Percentiles rank a stretch among this genome's conserved stretches.
phyloP scores from a whole-genome alignment of 1,140 invertebrate species.

The Cyphomyrmex costatus region DNA sequence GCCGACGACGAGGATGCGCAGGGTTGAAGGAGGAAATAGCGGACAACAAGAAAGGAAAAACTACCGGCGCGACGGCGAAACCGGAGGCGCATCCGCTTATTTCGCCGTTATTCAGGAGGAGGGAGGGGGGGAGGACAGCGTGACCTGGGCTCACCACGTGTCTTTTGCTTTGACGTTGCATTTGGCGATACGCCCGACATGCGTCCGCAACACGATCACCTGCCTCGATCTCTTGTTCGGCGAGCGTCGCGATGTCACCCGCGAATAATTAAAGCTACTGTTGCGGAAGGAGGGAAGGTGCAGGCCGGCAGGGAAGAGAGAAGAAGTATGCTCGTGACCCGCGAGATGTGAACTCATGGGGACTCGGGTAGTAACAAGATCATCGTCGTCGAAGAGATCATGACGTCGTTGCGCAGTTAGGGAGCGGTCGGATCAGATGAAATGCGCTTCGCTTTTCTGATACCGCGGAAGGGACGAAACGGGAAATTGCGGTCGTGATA shows the following conservation, averaged over 20 bases:
- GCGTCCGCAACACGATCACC: slow-evolving; percentile 28
- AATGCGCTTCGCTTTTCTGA: too few species aligned
- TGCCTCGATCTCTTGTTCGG: neutral
- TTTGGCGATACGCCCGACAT: slow-evolving; percentile 7
- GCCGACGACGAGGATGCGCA: slow-evolving; percentile 46
- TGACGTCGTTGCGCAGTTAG: neutral
- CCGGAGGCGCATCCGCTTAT: slow-evolving; percentile 17
- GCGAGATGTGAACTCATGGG: neutral
- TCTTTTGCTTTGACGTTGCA: slow-evolving; percentile 18
- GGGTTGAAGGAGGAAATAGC: neutral
- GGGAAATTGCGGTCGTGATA: neutral
- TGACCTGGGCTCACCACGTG: slow-evolving; percentile 51
- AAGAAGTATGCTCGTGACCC: neutral
- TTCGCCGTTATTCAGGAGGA: neutral
- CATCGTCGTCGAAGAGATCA: neutral
- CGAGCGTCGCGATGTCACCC: neutral
- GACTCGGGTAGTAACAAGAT: slow-evolving; percentile 14
- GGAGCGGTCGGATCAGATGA: neutral
- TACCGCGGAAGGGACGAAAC: neutral
- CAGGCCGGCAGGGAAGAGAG: neutral
- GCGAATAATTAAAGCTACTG: slow-evolving; percentile 25
- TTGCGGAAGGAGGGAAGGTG: neutral
- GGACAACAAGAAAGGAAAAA: neutral
- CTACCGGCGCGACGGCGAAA: neutral
- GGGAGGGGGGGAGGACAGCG: neutral